Conservation (phyloP, 2,888 invertebrate genomes). For the Synergus umbraculus region DNA sequence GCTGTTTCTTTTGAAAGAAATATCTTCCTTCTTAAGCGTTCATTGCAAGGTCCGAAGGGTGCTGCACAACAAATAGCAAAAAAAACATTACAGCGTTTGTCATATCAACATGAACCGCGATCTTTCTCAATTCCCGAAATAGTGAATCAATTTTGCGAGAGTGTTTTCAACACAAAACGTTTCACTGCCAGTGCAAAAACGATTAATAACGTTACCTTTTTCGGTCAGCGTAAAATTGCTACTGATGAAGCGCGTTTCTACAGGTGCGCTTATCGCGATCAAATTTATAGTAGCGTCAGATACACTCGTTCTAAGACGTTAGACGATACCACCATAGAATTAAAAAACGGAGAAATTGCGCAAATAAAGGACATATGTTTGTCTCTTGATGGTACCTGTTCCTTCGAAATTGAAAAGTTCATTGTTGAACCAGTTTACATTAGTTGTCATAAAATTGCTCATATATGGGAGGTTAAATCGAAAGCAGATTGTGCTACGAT, state of each 20-base stretch:
- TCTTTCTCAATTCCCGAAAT: no score
- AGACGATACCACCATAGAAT: neutral
- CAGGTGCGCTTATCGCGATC: neutral
- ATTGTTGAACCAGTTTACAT: neutral
- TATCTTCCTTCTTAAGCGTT: slow-evolving; percentile 44
- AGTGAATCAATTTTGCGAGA: no score
- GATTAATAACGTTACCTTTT: no score
- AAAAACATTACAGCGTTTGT: slow-evolving; percentile 30
- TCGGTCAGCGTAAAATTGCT: no score
- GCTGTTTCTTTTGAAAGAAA: slow-evolving; percentile 51
- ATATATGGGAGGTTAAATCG: no score
- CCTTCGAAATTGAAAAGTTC: neutral
- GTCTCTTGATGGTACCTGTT: neutral
- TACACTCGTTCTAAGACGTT: neutral
- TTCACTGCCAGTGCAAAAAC: no score
- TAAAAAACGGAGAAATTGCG: neutral
- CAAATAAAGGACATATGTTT: slow-evolving; percentile 3
- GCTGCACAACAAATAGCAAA: slow-evolving; percentile 45
- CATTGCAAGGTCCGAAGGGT: slow-evolving; percentile 45
- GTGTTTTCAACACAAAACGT: no score
- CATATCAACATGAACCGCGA: no score
- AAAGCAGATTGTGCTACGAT: no score
- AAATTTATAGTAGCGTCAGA: neutral
- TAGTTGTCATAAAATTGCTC: no score
- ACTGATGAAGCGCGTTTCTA: neutral